These are phyloP conservation scores for Hydrozoanthus tunicans DNA, from an alignment of 64 coral and sea anemone species.

Conservation along the genomic window DNA sequence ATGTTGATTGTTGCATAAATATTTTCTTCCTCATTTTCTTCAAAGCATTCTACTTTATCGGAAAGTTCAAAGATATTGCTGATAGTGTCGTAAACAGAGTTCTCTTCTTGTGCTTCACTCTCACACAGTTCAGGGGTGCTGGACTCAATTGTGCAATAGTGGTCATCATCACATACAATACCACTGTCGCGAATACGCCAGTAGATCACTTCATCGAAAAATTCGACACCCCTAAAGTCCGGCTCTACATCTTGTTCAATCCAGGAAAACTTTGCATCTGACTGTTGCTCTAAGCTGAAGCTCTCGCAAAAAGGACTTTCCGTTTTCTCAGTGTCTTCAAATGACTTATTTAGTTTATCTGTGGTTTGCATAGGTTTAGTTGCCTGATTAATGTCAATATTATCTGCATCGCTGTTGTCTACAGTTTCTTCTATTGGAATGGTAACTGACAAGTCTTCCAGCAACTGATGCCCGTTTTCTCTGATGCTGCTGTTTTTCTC, in stretches of 20 bases:
- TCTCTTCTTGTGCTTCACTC: neutral
- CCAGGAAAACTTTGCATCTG: neutral
- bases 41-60: neutral
- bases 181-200: conserved; percentile 32
- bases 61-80: neutral
- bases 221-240: neutral
- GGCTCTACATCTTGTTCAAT: neutral
- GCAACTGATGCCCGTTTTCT: neutral
- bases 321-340: neutral
- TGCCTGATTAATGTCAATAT: neutral
- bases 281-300: neutral
- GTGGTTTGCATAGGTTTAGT: neutral
- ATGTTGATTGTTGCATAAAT: conserved; percentile 16
- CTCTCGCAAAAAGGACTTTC: neutral
- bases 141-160: conserved; percentile 21
- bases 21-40: neutral
- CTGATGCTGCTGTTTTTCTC: neutral
- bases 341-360: neutral
- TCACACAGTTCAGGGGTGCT: neutral
- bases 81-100: conserved; percentile 34
- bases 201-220: neutral
- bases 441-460: neutral
- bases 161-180: conserved; percentile 7
- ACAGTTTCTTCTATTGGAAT: neutral
- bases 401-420: neutral